Percentiles rank a stretch among this genome's conserved stretches.
Conservation (phyloP, 2,797 vertebrate genomes). For the Poecilia wingei region DNA sequence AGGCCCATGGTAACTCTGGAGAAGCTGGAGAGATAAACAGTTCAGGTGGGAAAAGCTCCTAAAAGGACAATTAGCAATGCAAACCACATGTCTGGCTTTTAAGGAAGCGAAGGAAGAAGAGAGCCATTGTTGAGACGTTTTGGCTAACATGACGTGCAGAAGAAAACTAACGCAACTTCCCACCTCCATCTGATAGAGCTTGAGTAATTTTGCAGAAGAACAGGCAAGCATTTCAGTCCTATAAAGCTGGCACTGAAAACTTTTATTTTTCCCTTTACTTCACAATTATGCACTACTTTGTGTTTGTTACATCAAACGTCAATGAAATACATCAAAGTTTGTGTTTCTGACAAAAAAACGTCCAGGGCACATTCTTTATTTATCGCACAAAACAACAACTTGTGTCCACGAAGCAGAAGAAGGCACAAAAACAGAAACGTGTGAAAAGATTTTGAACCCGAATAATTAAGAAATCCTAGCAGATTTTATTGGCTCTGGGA, state of each 20-base stretch:
- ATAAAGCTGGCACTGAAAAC: not conserved
- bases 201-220: not conserved
- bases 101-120: not conserved
- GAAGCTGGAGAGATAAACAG: not conserved
- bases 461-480: not conserved
- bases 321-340: not conserved
- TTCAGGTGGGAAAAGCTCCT: not conserved
- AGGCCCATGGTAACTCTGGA: not conserved
- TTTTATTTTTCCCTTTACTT: not conserved
- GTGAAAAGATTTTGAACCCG: too few relatives aligned
- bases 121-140: not conserved
- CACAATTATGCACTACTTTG: not conserved
- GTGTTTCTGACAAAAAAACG: not conserved
- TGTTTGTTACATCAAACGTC: not conserved
- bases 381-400: not conserved
- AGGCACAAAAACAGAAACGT: not conserved
- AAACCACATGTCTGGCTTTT: not conserved
- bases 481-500: not conserved
- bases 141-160: not conserved
- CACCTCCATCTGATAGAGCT: not conserved
- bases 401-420: not conserved
- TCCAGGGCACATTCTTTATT: not conserved
- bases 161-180: not conserved
- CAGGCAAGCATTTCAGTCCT: not conserved
- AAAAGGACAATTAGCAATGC: not conserved